Base-by-base conservation (phyloP, 1,140 invertebrate genomes). In the Sycophila sp. region DNA sequence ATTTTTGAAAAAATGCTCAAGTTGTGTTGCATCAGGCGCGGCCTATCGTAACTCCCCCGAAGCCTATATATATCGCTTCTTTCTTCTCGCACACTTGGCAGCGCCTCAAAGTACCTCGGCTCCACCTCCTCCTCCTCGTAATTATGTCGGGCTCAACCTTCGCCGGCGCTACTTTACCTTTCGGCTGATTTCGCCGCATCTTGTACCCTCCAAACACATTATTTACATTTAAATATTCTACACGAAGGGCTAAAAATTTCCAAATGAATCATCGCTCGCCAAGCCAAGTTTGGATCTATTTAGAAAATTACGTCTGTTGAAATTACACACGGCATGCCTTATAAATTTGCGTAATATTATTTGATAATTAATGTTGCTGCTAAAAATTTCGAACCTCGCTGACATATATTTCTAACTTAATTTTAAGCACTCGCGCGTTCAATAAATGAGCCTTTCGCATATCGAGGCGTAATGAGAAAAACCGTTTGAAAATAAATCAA, bases 311-410 rank as follows among this genome's bases (percentile, higher is more conserved):
- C 3, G 28, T 32, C 15, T 13, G 34, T 10, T 56, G 1, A 56
- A 10, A 2, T 4, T 56, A 28, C 26, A 58, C 11, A 24, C 10
- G 17, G 8, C 5, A 45, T 10, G 13, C 4, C 15, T 60, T 34
- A 15, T 47, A 62, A 47, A 62, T 47, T 62, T 53, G 24, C 49
- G 49, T 53, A 53, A 53, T 53, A 4, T 30, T 24, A 53, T 4
- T n/a, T 30, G 24, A 8, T 30, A 30, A 53, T 53, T 26, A 24
- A 51, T 51, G 15, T 26, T n/a, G n/a, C n/a, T n/a, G n/a, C n/a
- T n/a, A n/a, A n/a, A n/a, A n/a, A n/a, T n/a, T n/a, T n/a, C n/a
- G n/a, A n/a, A n/a, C n/a, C n/a, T n/a, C n/a, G n/a, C n/a, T n/a
- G n/a, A n/a, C n/a, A n/a, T n/a, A n/a, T n/a, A n/a, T n/a, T n/a